Evolutionary conservation across 2,888 invertebrate genomes (phyloP).

Genomic region (Dyspetes luteomarginatus): DNA sequence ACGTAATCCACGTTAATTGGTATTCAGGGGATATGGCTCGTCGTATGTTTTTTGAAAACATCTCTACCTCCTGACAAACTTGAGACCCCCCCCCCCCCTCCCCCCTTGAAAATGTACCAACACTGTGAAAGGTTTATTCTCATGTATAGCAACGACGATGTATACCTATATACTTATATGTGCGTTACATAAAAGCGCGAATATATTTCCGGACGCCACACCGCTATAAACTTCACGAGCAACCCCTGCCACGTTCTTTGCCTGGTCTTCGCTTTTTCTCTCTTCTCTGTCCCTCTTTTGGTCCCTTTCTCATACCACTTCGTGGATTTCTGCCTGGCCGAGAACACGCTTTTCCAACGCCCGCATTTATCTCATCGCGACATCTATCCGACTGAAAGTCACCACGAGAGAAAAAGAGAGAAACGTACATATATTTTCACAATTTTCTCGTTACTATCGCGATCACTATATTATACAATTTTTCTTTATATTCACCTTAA

Average conservation of each 20-base stretch:
- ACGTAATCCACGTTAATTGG: constrained; percentile 79
- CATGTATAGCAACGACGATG: neutral
- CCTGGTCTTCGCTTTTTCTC: neutral
- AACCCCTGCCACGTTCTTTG: neutral
- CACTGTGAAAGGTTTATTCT: neutral
- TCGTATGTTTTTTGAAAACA: constrained; percentile 73
- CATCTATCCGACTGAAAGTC: constrained; percentile 47
- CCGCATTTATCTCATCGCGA: constrained; percentile 64
- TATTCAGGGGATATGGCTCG: constrained; percentile 73
- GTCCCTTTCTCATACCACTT: constrained; percentile 25
- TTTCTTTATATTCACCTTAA: neutral
- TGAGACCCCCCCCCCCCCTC: constrained; percentile 53
- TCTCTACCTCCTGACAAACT: constrained; percentile 59
- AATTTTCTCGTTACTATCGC: constrained; percentile 67
- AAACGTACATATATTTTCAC: constrained; percentile 59
- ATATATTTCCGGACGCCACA: neutral
- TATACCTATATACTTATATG: neutral
- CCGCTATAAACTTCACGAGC: neutral
- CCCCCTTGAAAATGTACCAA: constrained; percentile 14
- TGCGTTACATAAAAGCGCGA: neutral
- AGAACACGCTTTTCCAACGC: constrained; percentile 54
- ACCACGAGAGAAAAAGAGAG: constrained; percentile 57
- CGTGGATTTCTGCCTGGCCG: constrained; percentile 25
- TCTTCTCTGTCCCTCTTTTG: constrained; percentile 15
- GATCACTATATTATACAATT: constrained; percentile 64